A percentile compares a stretch with the other conserved stretches of the same genome.
Evolutionary conservation across 2,888 invertebrate species (phyloP).

Genomic region (Nomada fabriciana): DNA sequence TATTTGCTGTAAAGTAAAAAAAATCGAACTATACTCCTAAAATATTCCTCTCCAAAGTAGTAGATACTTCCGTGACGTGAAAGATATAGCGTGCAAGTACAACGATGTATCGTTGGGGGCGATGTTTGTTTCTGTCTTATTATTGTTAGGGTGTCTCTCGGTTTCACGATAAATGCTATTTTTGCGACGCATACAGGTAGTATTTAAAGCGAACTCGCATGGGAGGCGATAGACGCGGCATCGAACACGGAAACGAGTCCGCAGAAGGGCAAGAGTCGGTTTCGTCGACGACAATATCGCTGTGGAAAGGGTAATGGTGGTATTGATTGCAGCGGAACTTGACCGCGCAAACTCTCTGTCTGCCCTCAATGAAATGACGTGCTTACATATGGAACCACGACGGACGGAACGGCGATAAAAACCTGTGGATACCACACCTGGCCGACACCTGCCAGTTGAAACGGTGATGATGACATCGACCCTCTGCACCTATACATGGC

Average conservation of each 20-base stretch:
- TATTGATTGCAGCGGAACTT: conserved; percentile 74
- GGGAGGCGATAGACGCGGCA: neutral
- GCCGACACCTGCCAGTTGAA: conserved; percentile 58
- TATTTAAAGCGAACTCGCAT: neutral
- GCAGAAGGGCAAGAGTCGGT: conserved; percentile 38
- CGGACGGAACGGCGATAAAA: conserved; percentile 63
- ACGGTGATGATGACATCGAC: conserved; percentile 66
- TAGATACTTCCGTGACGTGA: too few species aligned
- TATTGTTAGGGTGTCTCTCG: too few species aligned
- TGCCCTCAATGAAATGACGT: conserved; percentile 79
- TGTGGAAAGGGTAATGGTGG: conserved; percentile 59
- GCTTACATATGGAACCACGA: conserved; percentile 77
- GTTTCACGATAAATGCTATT: neutral
- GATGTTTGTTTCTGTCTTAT: too few species aligned
- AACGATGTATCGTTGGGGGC: too few species aligned
- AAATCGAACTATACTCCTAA: too few species aligned
- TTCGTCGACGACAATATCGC: conserved; percentile 12
- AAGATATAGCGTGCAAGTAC: too few species aligned
- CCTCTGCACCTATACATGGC: conserved; percentile 62
- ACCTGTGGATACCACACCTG: conserved; percentile 64
- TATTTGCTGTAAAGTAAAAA: neutral
- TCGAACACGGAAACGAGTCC: conserved; percentile 17
- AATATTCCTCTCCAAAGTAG: too few species aligned
- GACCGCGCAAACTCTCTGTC: conserved; percentile 79
- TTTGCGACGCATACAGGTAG: neutral